Evolutionary conservation across 2,113 vertebrate species (phyloP), one percentile per base, ranked within the genome.

Genomic region (Gorsachius goisagi): DNA sequence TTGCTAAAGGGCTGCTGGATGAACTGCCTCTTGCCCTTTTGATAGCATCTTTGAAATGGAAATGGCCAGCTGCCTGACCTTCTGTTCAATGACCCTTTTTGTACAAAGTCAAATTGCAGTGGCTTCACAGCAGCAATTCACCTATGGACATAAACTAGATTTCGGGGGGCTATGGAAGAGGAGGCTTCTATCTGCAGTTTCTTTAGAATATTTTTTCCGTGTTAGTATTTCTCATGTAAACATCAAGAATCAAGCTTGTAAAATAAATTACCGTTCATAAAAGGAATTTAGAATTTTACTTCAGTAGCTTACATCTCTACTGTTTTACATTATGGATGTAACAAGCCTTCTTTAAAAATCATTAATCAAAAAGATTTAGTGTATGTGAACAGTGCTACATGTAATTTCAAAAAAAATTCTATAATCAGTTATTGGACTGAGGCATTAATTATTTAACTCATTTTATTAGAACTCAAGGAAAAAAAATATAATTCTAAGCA

Each of bases 51-150:
- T 99, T 99, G 98, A 99, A 99, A 99, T 99, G 99, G 99, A 99
- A 99, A 99, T 99, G 98, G 98, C 98, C 99, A 99, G 99, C 99
- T 99, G 99, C 98, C 98, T 97, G 98, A 98, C 99, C 99, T 99
- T 99, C 99, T 99, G 99, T 98, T 99, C 98, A 98, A 98, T 99
- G 99, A 99, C 98, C 99, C 98, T 98, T 98, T 98, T 98, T 98
- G 98, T 98, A 98, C 98, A 98, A 99, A 99, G 99, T 99, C 99
- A 99, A 97, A 98, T 98, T 98, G 98, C 97, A 98, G 98, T 98
- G 95, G 96, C 97, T 97, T 97, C 97, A 95, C 97, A 98, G 97
- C 96, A 97, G 97, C 97, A 97, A 97, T 98, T 97, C 97, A 98
- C 98, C 98, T 98, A 98, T 98, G 98, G 97, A 98, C 98, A 98